A percentile compares a stretch with the other conserved stretches of the same genome.
Evolutionary conservation across 1,140 invertebrate genomes (phyloP).

Genomic region (Papilio polyxenes): DNA sequence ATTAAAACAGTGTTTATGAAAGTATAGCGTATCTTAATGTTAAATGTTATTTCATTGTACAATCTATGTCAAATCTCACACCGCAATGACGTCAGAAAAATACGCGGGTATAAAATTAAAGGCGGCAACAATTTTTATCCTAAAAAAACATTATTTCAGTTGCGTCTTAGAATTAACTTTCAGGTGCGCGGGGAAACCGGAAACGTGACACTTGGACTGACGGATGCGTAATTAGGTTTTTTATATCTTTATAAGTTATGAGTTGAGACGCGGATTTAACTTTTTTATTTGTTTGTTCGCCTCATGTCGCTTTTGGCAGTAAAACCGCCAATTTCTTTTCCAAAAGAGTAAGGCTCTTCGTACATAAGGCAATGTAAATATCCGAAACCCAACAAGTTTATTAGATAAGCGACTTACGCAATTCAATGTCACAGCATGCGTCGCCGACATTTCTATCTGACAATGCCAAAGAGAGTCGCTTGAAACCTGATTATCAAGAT

Average conservation of each 20-base stretch:
- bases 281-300: not conserved
- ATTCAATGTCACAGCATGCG: no score
- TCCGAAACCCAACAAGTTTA: no score
- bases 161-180: slow-evolving; percentile 28
- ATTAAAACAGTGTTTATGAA: not conserved
- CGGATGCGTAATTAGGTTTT: slow-evolving; percentile 35
- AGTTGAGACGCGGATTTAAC: not conserved
- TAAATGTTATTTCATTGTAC: not conserved
- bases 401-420: no score
- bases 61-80: not conserved
- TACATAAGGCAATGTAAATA: no score
- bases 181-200: slow-evolving; percentile 17
- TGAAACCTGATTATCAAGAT: no score
- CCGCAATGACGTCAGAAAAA: not conserved
- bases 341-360: no score
- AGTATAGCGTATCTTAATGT: not conserved
- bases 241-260: slow-evolving; percentile 11
- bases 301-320: not conserved
- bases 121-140: slow-evolving; percentile 1
- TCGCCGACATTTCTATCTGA: no score
- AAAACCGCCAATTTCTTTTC: not conserved
- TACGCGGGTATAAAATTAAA: not conserved
- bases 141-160: slow-evolving; percentile 21
- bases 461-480: no score
- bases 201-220: slow-evolving; percentile 32